Base-by-base conservation (phyloP, 2,113 vertebrate genomes). In the Corythornis vintsioides region DNA sequence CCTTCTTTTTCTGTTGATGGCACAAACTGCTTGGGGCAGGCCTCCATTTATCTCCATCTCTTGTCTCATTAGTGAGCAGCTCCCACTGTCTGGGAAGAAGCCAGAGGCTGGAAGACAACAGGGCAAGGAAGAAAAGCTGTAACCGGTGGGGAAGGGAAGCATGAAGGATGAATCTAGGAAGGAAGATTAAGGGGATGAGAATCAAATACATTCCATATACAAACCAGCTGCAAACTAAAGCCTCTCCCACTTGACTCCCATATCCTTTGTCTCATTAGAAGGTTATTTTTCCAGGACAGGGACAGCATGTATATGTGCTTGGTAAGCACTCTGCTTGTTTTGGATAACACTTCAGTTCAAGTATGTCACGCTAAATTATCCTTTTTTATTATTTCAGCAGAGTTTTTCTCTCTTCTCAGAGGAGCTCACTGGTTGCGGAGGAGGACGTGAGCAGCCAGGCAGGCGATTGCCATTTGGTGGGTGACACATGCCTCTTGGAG, bases 221-320 rank as follows among this genome's bases (percentile, higher is more conserved):
- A 64, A 90, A 77, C 38, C 83, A 92, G 81, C 81, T 94, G 92
- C 84, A 91, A 83, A 70, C 52, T 45, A 56, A 53, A 77, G 67
- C 47, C 64, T 89, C n/a, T 91, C 47, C 67, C 74, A 80, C 67
- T 90, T 69, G 61, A 74, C 61, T 84, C 71, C 40, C 24, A 48
- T 73, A n/a, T 83, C 52, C 79, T 91, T 89, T 93, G 65, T 88
- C 59, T 92, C 60, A 92, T 93, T 84, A 92, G 60, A 85, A 40
- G 43, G 33, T 70, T 89, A 64, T 92, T 94, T 94, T 93, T 89
- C 61, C 60, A 86, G 78, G 64, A 73, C 40, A 86, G 72, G 84
- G 42, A 56, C 60, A 87, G 42, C 64, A 47, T 40, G 43, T 7
- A 3, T 12, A 81, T 92, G 90, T 43, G 60, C 75, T 76, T 87